Percentiles rank a stretch among this genome's conserved stretches.
phyloP scores from a whole-genome alignment of 1,140 invertebrate species.

The Planococcus citri region DNA sequence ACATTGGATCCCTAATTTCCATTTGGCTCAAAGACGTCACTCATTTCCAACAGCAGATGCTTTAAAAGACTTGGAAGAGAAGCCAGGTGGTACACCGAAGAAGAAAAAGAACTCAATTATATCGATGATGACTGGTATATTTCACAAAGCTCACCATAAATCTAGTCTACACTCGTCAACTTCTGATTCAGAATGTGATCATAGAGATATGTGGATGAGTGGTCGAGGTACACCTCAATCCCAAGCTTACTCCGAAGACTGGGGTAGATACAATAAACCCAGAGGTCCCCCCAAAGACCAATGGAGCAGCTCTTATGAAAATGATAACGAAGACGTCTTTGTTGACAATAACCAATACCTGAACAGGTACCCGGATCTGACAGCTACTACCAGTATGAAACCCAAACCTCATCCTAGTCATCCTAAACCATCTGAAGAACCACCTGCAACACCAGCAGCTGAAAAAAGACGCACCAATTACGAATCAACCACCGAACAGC shows the following conservation, averaged over 20 bases:
- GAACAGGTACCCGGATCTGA: not conserved
- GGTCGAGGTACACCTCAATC: too few relatives aligned
- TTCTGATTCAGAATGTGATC: slow-evolving; percentile 22
- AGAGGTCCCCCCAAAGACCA: not conserved
- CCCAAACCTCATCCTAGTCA: not conserved
- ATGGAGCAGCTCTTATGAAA: not conserved
- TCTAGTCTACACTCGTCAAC: slow-evolving; percentile 22
- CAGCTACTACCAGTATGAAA: not conserved
- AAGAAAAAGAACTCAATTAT: slow-evolving; percentile 66
- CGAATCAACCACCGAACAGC: not conserved
- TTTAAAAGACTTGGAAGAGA: slow-evolving; percentile 41
- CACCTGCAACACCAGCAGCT: not conserved
- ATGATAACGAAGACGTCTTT: not conserved
- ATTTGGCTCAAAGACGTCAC: slow-evolving; percentile 58
- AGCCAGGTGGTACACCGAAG: slow-evolving; percentile 36
- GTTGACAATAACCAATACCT: not conserved
- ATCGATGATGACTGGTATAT: slow-evolving; percentile 61
- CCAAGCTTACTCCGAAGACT: too few relatives aligned
- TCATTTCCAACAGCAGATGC: slow-evolving; percentile 66
- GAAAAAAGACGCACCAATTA: not conserved
- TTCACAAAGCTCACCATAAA: slow-evolving; percentile 53
- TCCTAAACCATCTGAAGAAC: not conserved
- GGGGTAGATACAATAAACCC: too few relatives aligned
- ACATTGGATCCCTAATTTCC: slow-evolving; percentile 66
- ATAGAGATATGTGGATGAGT: too few relatives aligned